A percentile compares a stretch with the other conserved stretches of the same genome.
These are phyloP conservation scores for Apostichopus leukothele DNA, from an alignment of 53 echinoderm and acorn worm genomes.

Conservation along the genomic window DNA sequence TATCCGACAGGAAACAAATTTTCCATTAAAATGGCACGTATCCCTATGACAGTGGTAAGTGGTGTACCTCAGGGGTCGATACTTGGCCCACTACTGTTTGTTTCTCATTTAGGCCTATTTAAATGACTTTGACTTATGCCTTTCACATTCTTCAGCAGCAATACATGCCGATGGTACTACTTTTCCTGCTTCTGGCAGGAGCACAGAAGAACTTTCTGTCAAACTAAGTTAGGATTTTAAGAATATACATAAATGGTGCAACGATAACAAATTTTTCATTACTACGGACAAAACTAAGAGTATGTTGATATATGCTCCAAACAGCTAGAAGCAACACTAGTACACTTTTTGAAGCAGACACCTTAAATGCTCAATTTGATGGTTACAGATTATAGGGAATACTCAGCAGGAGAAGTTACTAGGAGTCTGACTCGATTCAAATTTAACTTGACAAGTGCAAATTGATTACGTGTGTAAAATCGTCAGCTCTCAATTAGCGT, in stretches of 20 bases:
- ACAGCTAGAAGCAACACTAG: background rate
- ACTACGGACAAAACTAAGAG: background rate
- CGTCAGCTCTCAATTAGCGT: too few relatives aligned
- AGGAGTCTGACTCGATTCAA: background rate
- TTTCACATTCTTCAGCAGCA: background rate
- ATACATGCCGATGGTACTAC: background rate
- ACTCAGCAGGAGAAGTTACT: conserved; percentile 20
- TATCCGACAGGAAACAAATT: conserved; percentile 6
- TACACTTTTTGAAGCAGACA: conserved; percentile 1
- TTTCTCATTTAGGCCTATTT: background rate
- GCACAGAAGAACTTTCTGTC: background rate
- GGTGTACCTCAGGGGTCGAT: conserved; percentile 16
- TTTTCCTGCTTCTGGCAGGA: background rate
- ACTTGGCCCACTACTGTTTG: background rate
- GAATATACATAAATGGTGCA: conserved; percentile 11
- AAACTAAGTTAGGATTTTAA: background rate
- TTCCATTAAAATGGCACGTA: background rate
- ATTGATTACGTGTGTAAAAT: background rate
- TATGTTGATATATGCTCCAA: background rate
- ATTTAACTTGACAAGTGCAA: background rate
- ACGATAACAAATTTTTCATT: background rate
- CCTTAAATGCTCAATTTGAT: background rate
- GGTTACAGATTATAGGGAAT: background rate
- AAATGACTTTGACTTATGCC: too few relatives aligned
- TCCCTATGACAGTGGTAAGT: background rate